These are phyloP conservation scores for Pelosia muscerda DNA, from an alignment of 2,888 invertebrate species.

Conservation along the genomic window DNA sequence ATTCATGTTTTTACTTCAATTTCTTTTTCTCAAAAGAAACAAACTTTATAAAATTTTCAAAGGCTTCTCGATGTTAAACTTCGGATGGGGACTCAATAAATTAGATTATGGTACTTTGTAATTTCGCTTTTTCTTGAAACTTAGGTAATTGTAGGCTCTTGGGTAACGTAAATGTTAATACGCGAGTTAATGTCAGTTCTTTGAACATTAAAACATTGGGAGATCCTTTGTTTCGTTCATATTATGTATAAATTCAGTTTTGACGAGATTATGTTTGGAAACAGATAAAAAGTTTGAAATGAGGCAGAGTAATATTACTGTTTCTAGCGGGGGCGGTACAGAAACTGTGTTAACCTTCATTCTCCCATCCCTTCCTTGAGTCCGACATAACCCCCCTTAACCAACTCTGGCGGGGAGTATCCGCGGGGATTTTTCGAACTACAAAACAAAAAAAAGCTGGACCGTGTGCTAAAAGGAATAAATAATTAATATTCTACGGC, in stretches of 20 bases:
- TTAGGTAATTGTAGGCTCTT: conserved; percentile 50
- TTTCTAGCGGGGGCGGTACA: too few species aligned
- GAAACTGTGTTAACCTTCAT: too few species aligned
- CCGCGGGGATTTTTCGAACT: too few species aligned
- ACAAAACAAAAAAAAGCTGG: too few species aligned
- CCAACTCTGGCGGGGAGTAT: too few species aligned
- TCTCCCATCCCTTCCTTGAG: too few species aligned
- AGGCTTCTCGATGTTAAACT: conserved; percentile 59
- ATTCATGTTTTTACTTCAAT: conserved; percentile 3
- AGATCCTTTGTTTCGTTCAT: background rate
- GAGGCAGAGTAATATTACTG: too few species aligned
- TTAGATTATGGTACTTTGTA: conserved; percentile 67
- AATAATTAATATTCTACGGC: too few species aligned
- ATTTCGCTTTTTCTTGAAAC: conserved; percentile 51
- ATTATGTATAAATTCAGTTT: background rate
- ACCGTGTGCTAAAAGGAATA: too few species aligned
- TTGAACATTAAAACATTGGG: conserved; percentile 10
- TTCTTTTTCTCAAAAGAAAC: conserved; percentile 21
- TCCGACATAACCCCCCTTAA: too few species aligned
- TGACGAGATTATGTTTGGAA: background rate
- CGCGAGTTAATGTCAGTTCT: conserved; percentile 23
- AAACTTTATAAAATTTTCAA: conserved; percentile 36
- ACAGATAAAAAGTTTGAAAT: background rate
- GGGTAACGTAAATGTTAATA: conserved; percentile 20
- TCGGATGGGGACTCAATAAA: conserved; percentile 64